Evolutionary conservation across 2,797 vertebrate species (phyloP).

Genomic region (Acanthopagrus latus): DNA sequence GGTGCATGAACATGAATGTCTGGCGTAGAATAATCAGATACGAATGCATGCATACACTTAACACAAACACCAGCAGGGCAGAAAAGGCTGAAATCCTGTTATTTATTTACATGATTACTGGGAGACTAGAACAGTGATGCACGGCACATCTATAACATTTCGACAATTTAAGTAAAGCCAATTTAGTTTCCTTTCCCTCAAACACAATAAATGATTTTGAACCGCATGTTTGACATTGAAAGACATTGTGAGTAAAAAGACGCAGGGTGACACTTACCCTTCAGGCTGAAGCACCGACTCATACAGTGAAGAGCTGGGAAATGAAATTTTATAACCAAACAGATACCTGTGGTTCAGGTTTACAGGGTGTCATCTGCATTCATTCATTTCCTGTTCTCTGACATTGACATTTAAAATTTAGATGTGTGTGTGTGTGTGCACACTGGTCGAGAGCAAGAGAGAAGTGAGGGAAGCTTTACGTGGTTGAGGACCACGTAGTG

Average conservation of each 20-base stretch:
- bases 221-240: background rate
- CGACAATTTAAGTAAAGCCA: background rate
- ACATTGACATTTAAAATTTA: slow-evolving; percentile 38
- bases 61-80: slow-evolving; percentile 6
- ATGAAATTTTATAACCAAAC: slow-evolving; percentile 35
- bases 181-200: background rate
- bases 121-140: background rate
- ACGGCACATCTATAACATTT: background rate
- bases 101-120: background rate
- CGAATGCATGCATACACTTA: background rate
- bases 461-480: slow-evolving; percentile 20
- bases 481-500: slow-evolving; percentile 46
- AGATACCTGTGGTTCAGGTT: slow-evolving; percentile 29
- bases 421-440: background rate
- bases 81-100: background rate
- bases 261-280: slow-evolving; percentile 18
- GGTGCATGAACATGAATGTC: slow-evolving; percentile 40
- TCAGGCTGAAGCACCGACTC: slow-evolving; percentile 11
- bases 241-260: no score
- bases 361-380: background rate
- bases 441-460: background rate
- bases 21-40: slow-evolving; percentile 42
- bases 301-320: slow-evolving; percentile 13
- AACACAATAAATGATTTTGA: background rate
- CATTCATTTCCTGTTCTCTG: slow-evolving; percentile 50